phyloP scores from a whole-genome alignment of 2,113 vertebrate genomes.

The Ammospiza caudacuta region DNA sequence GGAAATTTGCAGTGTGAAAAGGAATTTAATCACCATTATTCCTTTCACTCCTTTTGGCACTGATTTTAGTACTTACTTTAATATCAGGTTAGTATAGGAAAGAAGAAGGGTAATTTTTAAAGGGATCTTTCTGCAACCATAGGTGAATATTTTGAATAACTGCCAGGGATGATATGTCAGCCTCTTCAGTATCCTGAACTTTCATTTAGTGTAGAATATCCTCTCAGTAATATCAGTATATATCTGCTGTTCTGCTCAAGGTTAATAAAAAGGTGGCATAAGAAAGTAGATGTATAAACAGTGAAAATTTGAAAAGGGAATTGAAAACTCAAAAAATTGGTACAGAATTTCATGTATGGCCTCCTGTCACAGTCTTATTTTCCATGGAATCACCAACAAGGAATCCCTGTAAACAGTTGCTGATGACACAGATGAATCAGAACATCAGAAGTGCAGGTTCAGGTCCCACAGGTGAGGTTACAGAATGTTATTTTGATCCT shows the following conservation, averaged over 20 bases:
- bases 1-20: not conserved
- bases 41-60: not conserved
- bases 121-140: not conserved
- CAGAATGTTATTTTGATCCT: not conserved
- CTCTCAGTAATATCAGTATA: not conserved
- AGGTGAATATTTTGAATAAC: not conserved
- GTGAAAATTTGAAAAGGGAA: not conserved
- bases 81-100: not conserved
- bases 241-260: not conserved
- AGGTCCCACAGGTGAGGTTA: not conserved
- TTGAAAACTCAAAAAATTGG: not conserved
- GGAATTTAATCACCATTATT: conserved; percentile 8
- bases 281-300: not conserved
- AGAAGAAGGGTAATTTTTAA: not conserved
- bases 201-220: not conserved
- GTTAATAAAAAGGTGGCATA: not conserved
- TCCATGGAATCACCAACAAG: not conserved
- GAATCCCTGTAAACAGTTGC: not conserved
- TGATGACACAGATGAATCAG: not conserved
- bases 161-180: not conserved
- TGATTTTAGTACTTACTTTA: not conserved
- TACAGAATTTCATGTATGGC: not conserved
- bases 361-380: not conserved
- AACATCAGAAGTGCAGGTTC: not conserved
- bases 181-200: not conserved